phyloP scores from a whole-genome alignment of 2,113 vertebrate genomes.

The Leuciscus idus region DNA sequence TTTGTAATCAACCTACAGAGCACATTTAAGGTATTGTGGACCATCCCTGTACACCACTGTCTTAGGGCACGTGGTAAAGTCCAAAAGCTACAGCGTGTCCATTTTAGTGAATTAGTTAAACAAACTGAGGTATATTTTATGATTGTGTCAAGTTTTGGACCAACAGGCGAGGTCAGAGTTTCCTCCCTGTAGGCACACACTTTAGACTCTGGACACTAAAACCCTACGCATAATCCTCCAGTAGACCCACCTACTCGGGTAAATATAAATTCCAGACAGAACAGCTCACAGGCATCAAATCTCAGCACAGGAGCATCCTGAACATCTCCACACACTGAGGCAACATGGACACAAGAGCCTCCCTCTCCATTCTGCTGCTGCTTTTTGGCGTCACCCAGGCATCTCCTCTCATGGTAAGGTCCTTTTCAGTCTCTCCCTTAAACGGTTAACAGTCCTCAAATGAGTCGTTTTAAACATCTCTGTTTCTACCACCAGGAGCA shows the following conservation, averaged over 20 bases:
- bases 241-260: conserved; percentile 35
- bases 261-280: not conserved
- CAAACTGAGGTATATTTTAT: not conserved
- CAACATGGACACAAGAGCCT: conserved; percentile 53
- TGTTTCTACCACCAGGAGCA: not conserved
- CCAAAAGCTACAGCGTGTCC: not conserved
- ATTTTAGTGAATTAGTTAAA: not conserved
- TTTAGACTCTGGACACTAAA: conserved; percentile 22
- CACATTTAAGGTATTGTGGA: not conserved
- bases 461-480: too few species aligned
- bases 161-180: not conserved
- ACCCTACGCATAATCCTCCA: not conserved
- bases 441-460: too few species aligned
- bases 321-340: conserved; percentile 30
- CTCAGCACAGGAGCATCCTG: conserved; percentile 36
- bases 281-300: not conserved
- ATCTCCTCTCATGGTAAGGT: conserved; percentile 9
- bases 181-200: conserved; percentile 34
- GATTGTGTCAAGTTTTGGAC: not conserved
- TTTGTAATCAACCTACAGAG: too few species aligned
- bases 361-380: conserved; percentile 48
- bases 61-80: not conserved
- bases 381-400: conserved; percentile 46
- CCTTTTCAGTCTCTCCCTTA: not conserved
- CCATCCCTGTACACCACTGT: not conserved